Evolutionary conservation across 2,797 vertebrate genomes (phyloP).

Genomic region (Etheostoma nigrum): DNA sequence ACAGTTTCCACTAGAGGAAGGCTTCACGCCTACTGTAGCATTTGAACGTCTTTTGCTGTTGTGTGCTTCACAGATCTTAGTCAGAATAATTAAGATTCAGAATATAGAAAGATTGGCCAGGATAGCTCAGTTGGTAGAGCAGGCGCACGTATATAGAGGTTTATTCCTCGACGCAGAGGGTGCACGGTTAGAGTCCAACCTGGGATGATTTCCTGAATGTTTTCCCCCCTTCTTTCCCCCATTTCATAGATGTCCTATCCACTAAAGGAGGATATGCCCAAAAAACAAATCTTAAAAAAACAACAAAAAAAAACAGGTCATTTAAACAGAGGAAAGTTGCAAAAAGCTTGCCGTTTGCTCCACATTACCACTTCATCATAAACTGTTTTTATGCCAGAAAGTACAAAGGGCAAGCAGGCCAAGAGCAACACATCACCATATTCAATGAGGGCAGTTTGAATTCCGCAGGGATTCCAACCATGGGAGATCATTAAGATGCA

Average conservation of each 20-base stretch:
- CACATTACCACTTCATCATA: neutral
- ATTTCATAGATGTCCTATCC: too few species aligned
- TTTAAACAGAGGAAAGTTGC: neutral
- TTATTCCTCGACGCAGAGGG: too few species aligned
- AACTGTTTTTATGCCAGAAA: neutral
- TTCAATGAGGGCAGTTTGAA: constrained; percentile 36
- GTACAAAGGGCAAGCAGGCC: constrained; percentile 27
- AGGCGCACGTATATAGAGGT: too few species aligned
- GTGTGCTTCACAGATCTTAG: too few species aligned
- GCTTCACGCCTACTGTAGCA: neutral
- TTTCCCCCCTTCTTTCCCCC: too few species aligned
- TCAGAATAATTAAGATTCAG: neutral
- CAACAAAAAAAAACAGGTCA: neutral
- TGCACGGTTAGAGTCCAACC: too few species aligned
- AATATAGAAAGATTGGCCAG: neutral
- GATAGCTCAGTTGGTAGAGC: too few species aligned
- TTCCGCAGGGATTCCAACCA: constrained; percentile 25
- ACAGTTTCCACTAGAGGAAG: neutral
- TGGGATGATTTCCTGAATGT: too few species aligned
- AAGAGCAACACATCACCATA: constrained; percentile 40
- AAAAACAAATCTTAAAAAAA: too few species aligned
- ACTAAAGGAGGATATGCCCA: too few species aligned
- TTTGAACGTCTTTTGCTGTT: neutral
- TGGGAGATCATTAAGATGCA: constrained; percentile 54
- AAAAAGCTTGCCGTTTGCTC: neutral